These are phyloP conservation scores for Allolobophora icterica DNA, from an alignment of 2,888 invertebrate species.

Conservation along the genomic window DNA sequence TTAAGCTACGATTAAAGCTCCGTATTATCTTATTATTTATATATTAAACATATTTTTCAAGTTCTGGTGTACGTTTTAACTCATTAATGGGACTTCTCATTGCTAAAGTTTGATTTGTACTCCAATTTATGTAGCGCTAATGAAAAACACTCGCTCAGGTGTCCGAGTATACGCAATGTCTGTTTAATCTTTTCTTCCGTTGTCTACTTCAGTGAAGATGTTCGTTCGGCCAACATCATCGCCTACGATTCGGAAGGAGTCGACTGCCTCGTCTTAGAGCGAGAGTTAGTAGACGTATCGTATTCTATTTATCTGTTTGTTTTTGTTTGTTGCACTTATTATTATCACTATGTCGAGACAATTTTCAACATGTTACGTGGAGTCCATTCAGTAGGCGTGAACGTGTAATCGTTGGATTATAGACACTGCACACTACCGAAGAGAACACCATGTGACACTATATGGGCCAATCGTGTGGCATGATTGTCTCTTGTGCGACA, in stretches of 20 bases:
- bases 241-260: slow-evolving; percentile 92
- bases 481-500: too few species aligned
- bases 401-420: not conserved
- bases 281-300: slow-evolving; percentile 72
- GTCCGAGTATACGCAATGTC: not conserved
- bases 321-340: not conserved
- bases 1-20: too few species aligned
- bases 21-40: too few species aligned
- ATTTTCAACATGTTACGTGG: not conserved
- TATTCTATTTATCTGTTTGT: not conserved
- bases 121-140: not conserved
- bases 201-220: slow-evolving; percentile 76
- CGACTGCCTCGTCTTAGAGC: slow-evolving; percentile 91
- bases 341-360: too few species aligned
- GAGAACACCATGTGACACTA: not conserved
- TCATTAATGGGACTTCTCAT: too few species aligned
- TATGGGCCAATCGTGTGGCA: too few species aligned
- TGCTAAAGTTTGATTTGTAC: too few species aligned
- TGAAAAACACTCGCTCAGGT: not conserved
- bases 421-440: not conserved
- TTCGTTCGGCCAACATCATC: slow-evolving; percentile 93
- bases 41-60: too few species aligned
- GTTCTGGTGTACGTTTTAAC: too few species aligned
- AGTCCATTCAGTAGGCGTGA: not conserved
- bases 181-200: not conserved